Conservation (phyloP, 2,113 vertebrate species). For the Gasterosteus nipponicus region DNA sequence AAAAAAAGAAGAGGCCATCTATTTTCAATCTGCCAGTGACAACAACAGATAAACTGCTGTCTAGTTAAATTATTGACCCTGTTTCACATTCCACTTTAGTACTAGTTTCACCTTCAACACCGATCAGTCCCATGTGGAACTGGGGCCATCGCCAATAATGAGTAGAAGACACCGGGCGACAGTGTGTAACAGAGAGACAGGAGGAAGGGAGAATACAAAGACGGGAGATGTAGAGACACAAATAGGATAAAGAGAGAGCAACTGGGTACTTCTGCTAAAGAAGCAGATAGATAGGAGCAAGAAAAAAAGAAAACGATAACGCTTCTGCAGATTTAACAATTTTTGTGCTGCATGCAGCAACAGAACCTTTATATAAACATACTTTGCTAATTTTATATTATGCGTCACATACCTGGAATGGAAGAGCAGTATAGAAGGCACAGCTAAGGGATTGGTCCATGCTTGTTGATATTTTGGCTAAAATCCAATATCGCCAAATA, state of each 20-base stretch:
- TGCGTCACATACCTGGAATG: neutral
- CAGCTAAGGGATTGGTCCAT: neutral
- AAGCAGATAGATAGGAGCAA: neutral
- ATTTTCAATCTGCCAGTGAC: constrained; percentile 59
- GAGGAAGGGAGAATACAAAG: neutral
- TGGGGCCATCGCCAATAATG: constrained; percentile 35
- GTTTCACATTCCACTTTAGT: constrained; percentile 37
- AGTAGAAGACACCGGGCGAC: constrained; percentile 21
- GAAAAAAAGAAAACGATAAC: neutral
- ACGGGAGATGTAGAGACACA: neutral
- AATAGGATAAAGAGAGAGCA: neutral
- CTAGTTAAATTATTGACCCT: constrained; percentile 49
- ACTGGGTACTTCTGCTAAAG: neutral
- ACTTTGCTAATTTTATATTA: neutral
- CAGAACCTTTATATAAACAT: neutral
- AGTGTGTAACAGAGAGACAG: constrained; percentile 3
- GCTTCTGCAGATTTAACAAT: neutral
- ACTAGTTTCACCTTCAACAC: constrained; percentile 44
- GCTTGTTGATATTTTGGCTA: neutral
- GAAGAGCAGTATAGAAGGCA: neutral
- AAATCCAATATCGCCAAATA: neutral
- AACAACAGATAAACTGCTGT: constrained; percentile 58
- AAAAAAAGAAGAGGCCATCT: constrained; percentile 34
- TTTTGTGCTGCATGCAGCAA: neutral
- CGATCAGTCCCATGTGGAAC: constrained; percentile 42